Evolutionary conservation across 2,113 vertebrate species (phyloP).

Genomic region (Apodemus sylvaticus): DNA sequence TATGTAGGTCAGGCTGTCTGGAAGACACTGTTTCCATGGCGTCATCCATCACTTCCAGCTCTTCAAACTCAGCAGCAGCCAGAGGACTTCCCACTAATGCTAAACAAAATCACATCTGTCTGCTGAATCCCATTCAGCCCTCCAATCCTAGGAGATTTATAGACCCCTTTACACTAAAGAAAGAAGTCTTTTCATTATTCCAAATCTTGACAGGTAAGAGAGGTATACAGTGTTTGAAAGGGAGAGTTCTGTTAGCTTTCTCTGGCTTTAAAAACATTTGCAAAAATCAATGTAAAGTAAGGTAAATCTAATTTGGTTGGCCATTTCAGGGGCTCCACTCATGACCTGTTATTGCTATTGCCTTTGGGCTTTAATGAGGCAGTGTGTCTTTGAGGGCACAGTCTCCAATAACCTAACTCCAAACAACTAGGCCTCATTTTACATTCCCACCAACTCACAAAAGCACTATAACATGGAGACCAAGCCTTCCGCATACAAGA

Average conservation of each 20-base stretch:
- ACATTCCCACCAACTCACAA: not conserved
- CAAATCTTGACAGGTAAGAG: not conserved
- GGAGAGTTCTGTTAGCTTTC: not conserved
- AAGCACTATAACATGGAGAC: not conserved
- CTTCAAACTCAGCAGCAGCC: not conserved
- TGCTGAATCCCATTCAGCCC: not conserved
- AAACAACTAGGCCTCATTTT: not conserved
- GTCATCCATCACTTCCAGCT: not conserved
- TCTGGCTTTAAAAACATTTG: not conserved
- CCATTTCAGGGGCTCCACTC: not conserved
- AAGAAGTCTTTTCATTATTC: not conserved
- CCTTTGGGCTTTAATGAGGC: not conserved
- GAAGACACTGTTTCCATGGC: not conserved
- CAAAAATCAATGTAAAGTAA: not conserved
- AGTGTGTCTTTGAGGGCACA: not conserved
- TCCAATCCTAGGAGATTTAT: not conserved
- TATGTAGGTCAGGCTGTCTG: not conserved
- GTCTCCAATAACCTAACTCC: not conserved
- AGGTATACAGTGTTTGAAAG: not conserved
- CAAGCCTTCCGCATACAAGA: not conserved
- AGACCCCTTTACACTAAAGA: not conserved
- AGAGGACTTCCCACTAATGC: not conserved
- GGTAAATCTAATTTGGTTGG: not conserved
- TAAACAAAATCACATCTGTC: not conserved
- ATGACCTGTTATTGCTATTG: not conserved